Percentiles rank a stretch among this genome's conserved stretches.
Evolutionary conservation across 92 coral and sea anemone genomes (phyloP).

Genomic region (Paragorgia papillata): DNA sequence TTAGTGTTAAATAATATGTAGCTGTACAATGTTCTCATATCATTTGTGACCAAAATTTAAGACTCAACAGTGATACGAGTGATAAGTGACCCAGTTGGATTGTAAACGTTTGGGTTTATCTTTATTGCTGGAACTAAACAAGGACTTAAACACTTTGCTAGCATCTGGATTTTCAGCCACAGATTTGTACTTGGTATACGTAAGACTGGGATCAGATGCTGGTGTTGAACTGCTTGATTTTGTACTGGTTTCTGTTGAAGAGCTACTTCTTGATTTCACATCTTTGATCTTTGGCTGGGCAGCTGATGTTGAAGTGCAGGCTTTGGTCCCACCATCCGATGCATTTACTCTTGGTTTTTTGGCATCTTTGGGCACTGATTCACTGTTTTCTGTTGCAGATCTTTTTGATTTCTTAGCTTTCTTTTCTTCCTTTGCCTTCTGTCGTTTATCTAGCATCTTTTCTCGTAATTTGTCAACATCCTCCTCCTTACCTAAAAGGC

Average conservation of each 20-base stretch:
- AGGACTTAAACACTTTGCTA: constrained; percentile 93
- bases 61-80: constrained; percentile 67
- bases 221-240: constrained; percentile 13
- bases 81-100: constrained; percentile 96
- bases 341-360: constrained; percentile 17
- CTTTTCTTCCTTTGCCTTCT: constrained; percentile 84
- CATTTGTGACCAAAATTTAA: background rate
- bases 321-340: constrained; percentile 64
- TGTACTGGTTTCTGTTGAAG: constrained; percentile 55
- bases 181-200: constrained; percentile 81
- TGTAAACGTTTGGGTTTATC: constrained; percentile 85
- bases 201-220: constrained; percentile 9
- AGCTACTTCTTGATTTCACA: constrained; percentile 43
- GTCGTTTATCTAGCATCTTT: constrained; percentile 82
- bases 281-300: constrained; percentile 43
- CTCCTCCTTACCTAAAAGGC: constrained; percentile 73
- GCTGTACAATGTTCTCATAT: too few species aligned
- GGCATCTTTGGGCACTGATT: constrained; percentile 45
- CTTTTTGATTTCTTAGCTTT: constrained; percentile 76
- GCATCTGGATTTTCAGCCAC: constrained; percentile 98
- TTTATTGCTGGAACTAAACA: constrained; percentile 83
- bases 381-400: constrained; percentile 56
- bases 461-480: constrained; percentile 66
- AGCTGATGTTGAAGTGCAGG: constrained; percentile 49
- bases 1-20: too few species aligned